Evolutionary conservation across 2,888 invertebrate genomes (phyloP), one percentile per base, ranked within the genome.

Genomic region (Pristionchus fissidentatus): DNA sequence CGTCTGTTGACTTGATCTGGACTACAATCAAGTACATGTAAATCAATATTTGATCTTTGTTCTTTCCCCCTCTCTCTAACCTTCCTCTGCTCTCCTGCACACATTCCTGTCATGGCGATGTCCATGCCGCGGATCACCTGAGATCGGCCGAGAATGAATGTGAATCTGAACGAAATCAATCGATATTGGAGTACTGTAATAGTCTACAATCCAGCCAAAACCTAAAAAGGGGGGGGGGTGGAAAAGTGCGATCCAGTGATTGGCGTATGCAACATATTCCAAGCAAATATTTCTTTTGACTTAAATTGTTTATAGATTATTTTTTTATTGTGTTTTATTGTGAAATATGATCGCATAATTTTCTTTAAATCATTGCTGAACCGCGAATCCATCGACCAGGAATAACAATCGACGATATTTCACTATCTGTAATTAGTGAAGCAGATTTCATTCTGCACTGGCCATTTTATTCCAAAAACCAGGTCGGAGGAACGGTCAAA

Each of bases 71-170:
- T 29, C 62, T 46, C 26, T 29, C 80, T 38, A 73, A 85, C 88
- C 84, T 89, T 89, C 60, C 89, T 84, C 84, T 89, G 91, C 78
- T 91, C 91, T 35, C 91, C 91, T 22, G 88, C 89, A 70, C 92
- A 92, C 92, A 91, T 90, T 78, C 87, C 88, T 38, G 87, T 87
- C 88, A 89, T 89, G 46, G 84, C 88, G 19, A 88, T 80, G 52
- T 91, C 91, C 91, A 91, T 91, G 49, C 91, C 91, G 26, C 88
- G 87, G 73, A 91, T 89, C 19, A 90, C 91, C 81, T 90, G 88
- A 38, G 90, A 90, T 49, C 87, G 86, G 41, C 91, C 91, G 29
- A 91, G 85, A 10, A 87, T 87, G 85, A 91, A 92, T 10, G 86
- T 87, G 86, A 90, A 90, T 19, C 90, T 90, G 60, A 70, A 87